phyloP scores from a whole-genome alignment of 53 echinoderm and acorn worm species.

The Patiria pectinifera region DNA sequence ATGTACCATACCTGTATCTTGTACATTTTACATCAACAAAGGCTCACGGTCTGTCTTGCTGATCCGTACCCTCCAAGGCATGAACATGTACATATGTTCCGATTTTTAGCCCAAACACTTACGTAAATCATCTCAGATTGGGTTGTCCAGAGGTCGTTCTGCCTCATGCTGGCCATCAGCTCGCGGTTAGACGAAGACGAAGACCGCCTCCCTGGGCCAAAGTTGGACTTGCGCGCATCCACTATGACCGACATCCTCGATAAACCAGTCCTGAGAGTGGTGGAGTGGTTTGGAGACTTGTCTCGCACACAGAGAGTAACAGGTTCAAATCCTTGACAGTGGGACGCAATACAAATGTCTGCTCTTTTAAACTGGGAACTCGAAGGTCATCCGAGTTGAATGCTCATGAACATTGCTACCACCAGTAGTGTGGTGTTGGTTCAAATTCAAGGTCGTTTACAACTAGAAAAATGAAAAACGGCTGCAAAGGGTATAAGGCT shows the following conservation, averaged over 20 bases:
- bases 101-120: neutral
- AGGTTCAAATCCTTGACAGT: neutral
- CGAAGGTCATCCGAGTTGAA: no score
- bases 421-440: neutral
- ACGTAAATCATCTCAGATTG: slow-evolving; percentile 64
- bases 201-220: slow-evolving; percentile 8
- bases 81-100: no score
- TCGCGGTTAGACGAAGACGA: slow-evolving; percentile 45
- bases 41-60: no score
- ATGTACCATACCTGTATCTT: no score
- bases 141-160: slow-evolving; percentile 55
- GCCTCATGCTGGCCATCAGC: slow-evolving; percentile 53
- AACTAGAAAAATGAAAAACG: neutral
- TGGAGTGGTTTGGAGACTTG: neutral
- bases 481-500: neutral
- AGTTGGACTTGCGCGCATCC: slow-evolving; percentile 27
- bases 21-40: no score
- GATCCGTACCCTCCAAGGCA: no score
- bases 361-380: neutral
- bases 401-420: neutral
- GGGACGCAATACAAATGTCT: no score
- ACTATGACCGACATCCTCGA: slow-evolving; percentile 7
- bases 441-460: neutral
- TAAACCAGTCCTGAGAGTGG: neutral
- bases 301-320: neutral